Conservation (phyloP, 1,140 invertebrate genomes). For the Ips nitidus region DNA sequence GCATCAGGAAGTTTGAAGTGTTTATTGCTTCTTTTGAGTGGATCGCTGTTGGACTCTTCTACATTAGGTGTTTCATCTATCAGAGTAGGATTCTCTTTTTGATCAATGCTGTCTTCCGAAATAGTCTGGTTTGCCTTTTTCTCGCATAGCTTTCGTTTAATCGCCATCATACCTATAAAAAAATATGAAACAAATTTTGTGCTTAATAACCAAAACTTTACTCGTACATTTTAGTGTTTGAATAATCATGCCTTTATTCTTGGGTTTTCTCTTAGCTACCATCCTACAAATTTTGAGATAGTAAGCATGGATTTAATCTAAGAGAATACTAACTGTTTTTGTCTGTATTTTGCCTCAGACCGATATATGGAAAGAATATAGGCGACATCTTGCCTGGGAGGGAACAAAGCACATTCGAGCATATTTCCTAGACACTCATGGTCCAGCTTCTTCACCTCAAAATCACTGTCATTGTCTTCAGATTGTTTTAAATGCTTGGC, state of each 20-base stretch:
- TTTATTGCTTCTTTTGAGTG: no score
- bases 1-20: no score
- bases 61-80: no score
- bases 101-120: neutral
- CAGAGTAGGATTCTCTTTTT: no score
- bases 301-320: neutral
- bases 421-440: conserved; percentile 17
- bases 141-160: conserved; percentile 25
- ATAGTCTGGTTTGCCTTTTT: neutral
- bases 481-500: conserved; percentile 8
- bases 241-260: conserved; percentile 31
- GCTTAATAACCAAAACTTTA: neutral
- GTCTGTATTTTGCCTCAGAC: conserved; percentile 26
- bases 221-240: conserved; percentile 34
- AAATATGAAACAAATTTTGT: neutral
- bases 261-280: conserved; percentile 21
- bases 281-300: conserved; percentile 21
- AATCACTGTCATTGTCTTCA: neutral
- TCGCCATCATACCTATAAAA: conserved; percentile 31
- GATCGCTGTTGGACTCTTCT: no score
- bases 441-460: neutral
- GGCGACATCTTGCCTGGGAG: conserved; percentile 23
- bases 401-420: conserved; percentile 32
- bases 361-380: conserved; percentile 15
- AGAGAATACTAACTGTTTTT: conserved; percentile 19